These are phyloP conservation scores for Drosophila persimilis DNA, from an alignment of 1,140 invertebrate species.

Conservation along the genomic window DNA sequence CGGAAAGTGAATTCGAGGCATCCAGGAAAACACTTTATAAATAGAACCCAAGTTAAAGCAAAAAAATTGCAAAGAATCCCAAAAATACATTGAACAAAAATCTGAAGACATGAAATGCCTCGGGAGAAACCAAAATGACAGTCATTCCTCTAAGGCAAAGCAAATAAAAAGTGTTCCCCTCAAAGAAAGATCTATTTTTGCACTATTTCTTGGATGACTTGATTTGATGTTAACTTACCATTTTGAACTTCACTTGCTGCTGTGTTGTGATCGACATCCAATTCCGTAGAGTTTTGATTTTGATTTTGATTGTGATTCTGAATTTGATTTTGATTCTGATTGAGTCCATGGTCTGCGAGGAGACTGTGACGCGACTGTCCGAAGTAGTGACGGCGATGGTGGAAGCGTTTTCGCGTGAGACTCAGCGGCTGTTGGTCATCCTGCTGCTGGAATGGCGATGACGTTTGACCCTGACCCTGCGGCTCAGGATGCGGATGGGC, in stretches of 20 bases:
- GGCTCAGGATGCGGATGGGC: constrained; percentile 78
- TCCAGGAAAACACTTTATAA: no score
- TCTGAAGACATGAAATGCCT: no score
- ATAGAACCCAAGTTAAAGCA: no score
- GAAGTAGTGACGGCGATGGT: constrained; percentile 79
- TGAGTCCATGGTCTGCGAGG: background rate
- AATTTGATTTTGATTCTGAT: constrained; percentile 7
- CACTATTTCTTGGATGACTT: background rate
- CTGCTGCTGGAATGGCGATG: constrained; percentile 8
- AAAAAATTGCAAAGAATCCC: background rate
- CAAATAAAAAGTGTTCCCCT: no score
- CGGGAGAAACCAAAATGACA: no score
- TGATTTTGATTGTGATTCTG: constrained; percentile 13
- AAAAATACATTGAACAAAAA: background rate
- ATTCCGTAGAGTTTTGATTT: constrained; percentile 46
- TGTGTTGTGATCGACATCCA: constrained; percentile 21
- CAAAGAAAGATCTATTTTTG: no score
- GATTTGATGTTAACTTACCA: constrained; percentile 53
- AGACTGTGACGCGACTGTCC: constrained; percentile 70
- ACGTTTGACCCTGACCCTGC: constrained; percentile 45
- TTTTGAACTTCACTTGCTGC: constrained; percentile 66
- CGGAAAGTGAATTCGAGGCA: no score
- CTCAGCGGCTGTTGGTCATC: constrained; percentile 62
- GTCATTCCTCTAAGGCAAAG: no score
- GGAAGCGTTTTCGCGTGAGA: constrained; percentile 72